These are phyloP conservation scores for Mormyrus hasselquistii DNA, from an alignment of 2,797 vertebrate genomes.

Conservation along the genomic window DNA sequence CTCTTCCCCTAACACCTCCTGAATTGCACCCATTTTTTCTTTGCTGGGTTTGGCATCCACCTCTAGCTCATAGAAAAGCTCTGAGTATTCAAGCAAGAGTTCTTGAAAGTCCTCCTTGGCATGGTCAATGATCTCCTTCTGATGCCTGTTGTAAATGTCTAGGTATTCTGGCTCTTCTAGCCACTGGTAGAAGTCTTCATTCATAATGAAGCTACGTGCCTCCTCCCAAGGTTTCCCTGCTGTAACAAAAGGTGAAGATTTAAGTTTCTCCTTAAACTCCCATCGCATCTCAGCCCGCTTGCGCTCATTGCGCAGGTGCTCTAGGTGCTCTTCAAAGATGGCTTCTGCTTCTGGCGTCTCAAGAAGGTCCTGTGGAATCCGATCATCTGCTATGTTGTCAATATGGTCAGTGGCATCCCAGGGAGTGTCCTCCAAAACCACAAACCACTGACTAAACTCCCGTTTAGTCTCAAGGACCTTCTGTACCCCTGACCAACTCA, in stretches of 20 bases:
- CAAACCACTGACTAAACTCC: conserved; percentile 86
- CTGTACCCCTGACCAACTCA: conserved; percentile 81
- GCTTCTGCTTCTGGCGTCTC: conserved; percentile 73
- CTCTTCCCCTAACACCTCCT: conserved; percentile 88
- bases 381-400: conserved; percentile 77
- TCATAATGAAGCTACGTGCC: conserved; percentile 95
- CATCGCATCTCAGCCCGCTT: conserved; percentile 79
- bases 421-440: conserved; percentile 88
- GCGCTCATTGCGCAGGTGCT: conserved; percentile 78
- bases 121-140: conserved; percentile 87
- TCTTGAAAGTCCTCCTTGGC: conserved; percentile 98
- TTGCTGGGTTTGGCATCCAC: conserved; percentile 97
- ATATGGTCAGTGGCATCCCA: conserved; percentile 87
- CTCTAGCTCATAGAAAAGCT: conserved; percentile 95
- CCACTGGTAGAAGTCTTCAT: conserved; percentile 91
- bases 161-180: conserved; percentile 83
- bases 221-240: conserved; percentile 97
- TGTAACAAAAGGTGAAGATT: conserved; percentile 83
- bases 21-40: conserved; percentile 97
- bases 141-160: conserved; percentile 89
- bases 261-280: conserved; percentile 85
- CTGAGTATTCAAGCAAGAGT: conserved; percentile 89
- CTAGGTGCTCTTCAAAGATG: conserved; percentile 75
- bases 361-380: conserved; percentile 88
- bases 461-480: conserved; percentile 84